Percentiles rank a stretch among this genome's conserved stretches.
Evolutionary conservation across 2,888 invertebrate species (phyloP).

Genomic region (Euplexia lucipara): DNA sequence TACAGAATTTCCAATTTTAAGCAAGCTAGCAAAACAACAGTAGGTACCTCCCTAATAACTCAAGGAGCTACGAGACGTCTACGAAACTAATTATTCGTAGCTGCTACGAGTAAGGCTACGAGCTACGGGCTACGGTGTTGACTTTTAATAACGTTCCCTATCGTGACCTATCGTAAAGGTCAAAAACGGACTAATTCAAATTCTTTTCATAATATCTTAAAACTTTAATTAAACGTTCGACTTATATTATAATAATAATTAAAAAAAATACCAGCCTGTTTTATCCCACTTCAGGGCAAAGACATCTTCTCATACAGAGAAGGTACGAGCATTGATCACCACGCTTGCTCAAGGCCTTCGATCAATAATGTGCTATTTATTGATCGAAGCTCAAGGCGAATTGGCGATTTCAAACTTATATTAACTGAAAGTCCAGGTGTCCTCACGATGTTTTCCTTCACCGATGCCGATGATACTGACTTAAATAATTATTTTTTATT

Average conservation of each 20-base stretch:
- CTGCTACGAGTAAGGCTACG: slow-evolving; percentile 40
- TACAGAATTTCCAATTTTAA: slow-evolving; percentile 20
- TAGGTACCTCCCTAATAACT: too few species aligned
- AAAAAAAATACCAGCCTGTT: background rate
- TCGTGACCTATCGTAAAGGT: slow-evolving; percentile 56
- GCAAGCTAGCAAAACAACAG: slow-evolving; percentile 36
- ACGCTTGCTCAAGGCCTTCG: too few species aligned
- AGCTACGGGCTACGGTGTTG: slow-evolving; percentile 53
- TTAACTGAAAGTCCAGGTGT: too few species aligned
- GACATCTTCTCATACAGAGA: too few species aligned
- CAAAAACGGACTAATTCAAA: slow-evolving; percentile 40
- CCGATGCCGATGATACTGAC: too few species aligned
- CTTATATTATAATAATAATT: slow-evolving; percentile 19
- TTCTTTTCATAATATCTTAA: slow-evolving; percentile 38
- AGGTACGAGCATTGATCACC: too few species aligned
- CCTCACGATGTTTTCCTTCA: too few species aligned
- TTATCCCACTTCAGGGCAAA: too few species aligned
- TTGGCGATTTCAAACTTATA: too few species aligned
- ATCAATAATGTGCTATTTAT: too few species aligned
- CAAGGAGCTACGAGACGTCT: slow-evolving; percentile 48
- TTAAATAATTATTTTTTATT: too few species aligned
- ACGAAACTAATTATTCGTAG: slow-evolving; percentile 57
- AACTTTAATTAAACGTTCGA: slow-evolving; percentile 38
- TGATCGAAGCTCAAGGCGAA: too few species aligned
- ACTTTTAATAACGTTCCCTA: slow-evolving; percentile 58